Base-by-base conservation (phyloP, 2,797 vertebrate genomes). In the Gouania willdenowi region DNA sequence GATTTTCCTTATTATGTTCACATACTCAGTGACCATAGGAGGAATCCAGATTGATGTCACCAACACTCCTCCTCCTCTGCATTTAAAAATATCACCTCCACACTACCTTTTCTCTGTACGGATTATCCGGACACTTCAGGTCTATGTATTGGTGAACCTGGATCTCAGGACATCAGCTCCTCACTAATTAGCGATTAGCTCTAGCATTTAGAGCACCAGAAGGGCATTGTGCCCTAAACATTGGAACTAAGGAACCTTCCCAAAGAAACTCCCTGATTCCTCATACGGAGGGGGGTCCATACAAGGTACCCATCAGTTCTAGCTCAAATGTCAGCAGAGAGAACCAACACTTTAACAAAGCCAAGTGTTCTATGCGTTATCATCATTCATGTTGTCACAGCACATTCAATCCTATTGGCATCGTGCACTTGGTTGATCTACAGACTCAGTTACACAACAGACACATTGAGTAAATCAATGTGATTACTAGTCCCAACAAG, bases 371-470 rank as follows among this genome's bases (percentile, higher is more conserved):
- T n/a, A n/a, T n/a, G n/a, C n/a, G n/a, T n/a, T n/a, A n/a, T n/a
- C n/a, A n/a, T n/a, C 13, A 14, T 13, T 32, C 8, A 8, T 12
- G 11, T 20, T 26, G 33, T 15, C 3, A 18, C 21, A 6, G 17
- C 5, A 1, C 5, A 17, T 13, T 29, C 34, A 11, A 36, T 5
- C 7, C 19, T 10, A 14, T 1, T 3, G 1, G 8, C 19, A 8
- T 14, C 5, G 2, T 16, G 12, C 11, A 21, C 37, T 40, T 22
- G 22, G 41, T 11, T 26, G 41, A 46, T 39, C 52, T 5, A 47
- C 39, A 55, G 31, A 51, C 30, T 66, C 46, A 0, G 13, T 67
- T 67, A 64, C 41, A 60, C 69, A 72, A 57, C 54, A 27, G 24
- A 28, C 18, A 4, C 56, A 47, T 32, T 31, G 1, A 52, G 35